phyloP scores from a whole-genome alignment of 2,797 vertebrate species.

The Poecilia gillii region DNA sequence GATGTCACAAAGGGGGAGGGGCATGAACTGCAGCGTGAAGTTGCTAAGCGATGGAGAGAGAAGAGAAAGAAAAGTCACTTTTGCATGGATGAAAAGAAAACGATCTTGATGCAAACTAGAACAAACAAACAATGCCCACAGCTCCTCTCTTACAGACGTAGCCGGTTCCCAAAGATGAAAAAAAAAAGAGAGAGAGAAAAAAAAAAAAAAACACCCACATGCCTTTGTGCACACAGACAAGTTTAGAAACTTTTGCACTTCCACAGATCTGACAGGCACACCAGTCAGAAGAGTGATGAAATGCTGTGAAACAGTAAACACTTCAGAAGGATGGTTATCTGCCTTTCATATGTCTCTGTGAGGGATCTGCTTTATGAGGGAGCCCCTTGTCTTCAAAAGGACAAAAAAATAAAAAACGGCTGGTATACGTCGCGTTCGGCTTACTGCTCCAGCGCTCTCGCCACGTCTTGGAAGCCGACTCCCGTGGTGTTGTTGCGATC shows the following conservation, averaged over 20 bases:
- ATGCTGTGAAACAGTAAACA: slow-evolving; percentile 67
- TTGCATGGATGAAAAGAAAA: slow-evolving; percentile 21
- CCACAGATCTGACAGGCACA: slow-evolving; percentile 42
- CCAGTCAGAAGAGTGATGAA: slow-evolving; percentile 72
- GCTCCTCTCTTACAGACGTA: slow-evolving; percentile 33
- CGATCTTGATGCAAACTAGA: slow-evolving; percentile 44
- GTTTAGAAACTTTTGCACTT: slow-evolving; percentile 27
- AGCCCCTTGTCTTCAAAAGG: not conserved
- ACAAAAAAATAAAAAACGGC: not conserved
- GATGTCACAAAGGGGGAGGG: slow-evolving; percentile 89
- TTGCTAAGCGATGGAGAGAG: slow-evolving; percentile 78
- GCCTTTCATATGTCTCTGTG: slow-evolving; percentile 33
- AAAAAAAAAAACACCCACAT: slow-evolving; percentile 34
- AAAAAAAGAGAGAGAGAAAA: slow-evolving; percentile 6
- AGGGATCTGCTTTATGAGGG: slow-evolving; percentile 27
- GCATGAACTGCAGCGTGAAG: slow-evolving; percentile 92
- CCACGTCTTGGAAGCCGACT: slow-evolving; percentile 89
- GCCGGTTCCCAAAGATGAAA: slow-evolving; percentile 22
- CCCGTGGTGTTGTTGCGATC: slow-evolving; percentile 91
- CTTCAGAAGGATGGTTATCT: slow-evolving; percentile 49
- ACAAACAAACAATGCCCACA: slow-evolving; percentile 49
- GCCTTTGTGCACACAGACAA: slow-evolving; percentile 11
- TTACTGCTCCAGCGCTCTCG: slow-evolving; percentile 91
- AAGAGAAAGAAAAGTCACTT: slow-evolving; percentile 2
- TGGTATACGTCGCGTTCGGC: slow-evolving; percentile 49